Evolutionary conservation across 1,140 invertebrate species (phyloP).

Genomic region (Pentalonia nigronervosa): DNA sequence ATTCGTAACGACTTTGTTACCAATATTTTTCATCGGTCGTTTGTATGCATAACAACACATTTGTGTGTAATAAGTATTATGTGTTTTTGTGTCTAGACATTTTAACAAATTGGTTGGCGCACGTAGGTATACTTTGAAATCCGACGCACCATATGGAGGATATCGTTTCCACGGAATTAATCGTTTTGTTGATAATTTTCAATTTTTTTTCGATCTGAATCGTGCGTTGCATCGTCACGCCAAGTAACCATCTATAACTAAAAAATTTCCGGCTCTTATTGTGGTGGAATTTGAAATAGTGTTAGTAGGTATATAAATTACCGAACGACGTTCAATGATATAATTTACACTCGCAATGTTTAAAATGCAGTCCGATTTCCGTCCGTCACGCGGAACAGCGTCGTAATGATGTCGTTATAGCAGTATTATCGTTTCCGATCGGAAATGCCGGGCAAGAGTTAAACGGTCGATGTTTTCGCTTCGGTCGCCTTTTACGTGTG

Average conservation of each 20-base stretch:
- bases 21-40: background rate
- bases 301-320: background rate
- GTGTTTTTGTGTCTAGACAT: background rate
- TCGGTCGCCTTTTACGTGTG: background rate
- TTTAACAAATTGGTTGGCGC: background rate
- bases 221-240: background rate
- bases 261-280: background rate
- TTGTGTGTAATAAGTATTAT: too few species aligned
- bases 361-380: background rate
- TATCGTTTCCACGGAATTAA: background rate
- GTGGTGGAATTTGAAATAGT: background rate
- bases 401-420: background rate
- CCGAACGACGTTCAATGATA: background rate
- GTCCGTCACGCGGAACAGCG: conserved; percentile 20
- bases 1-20: background rate
- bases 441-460: background rate
- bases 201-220: background rate
- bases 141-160: background rate
- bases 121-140: background rate
- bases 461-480: background rate
- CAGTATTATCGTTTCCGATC: background rate
- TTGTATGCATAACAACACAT: too few species aligned
- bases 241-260: background rate
- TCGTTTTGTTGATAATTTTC: background rate
- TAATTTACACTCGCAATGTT: background rate